These are phyloP conservation scores for Tromatobia lineatoria DNA, from an alignment of 2,888 invertebrate genomes.

Conservation along the genomic window DNA sequence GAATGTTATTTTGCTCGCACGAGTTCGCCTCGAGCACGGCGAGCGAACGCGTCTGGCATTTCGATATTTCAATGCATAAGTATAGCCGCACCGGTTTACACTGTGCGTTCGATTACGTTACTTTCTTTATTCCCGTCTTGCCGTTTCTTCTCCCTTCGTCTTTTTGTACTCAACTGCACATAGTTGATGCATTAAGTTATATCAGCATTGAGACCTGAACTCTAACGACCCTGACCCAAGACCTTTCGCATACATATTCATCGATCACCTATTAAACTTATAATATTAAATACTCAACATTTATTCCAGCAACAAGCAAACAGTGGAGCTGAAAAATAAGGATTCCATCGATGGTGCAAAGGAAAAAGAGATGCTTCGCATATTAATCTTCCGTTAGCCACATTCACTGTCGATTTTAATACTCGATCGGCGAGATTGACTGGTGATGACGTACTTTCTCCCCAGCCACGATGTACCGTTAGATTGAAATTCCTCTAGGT, in stretches of 20 bases:
- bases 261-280: neutral
- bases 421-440: conserved; percentile 42
- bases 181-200: conserved; percentile 17
- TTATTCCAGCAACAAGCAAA: neutral
- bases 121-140: conserved; percentile 53
- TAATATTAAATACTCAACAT: conserved; percentile 2
- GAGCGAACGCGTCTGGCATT: conserved; percentile 59
- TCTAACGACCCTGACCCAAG: conserved; percentile 54
- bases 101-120: conserved; percentile 38
- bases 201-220: conserved; percentile 34
- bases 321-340: neutral
- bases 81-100: conserved; percentile 13
- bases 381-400: conserved; percentile 1
- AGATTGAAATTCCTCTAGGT: conserved; percentile 38
- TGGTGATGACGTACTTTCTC: conserved; percentile 60
- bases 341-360: neutral
- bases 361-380: conserved; percentile 1
- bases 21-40: conserved; percentile 24
- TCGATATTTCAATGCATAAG: conserved; percentile 45
- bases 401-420: conserved; percentile 52
- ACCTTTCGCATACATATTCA: conserved; percentile 49
- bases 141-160: conserved; percentile 8
- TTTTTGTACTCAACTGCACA: conserved; percentile 1
- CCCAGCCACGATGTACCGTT: conserved; percentile 26
- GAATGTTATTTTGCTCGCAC: conserved; percentile 37